A percentile compares a stretch with the other conserved stretches of the same genome.
phyloP scores from a whole-genome alignment of 2,797 vertebrate species.

The Sebastes melanostomus region DNA sequence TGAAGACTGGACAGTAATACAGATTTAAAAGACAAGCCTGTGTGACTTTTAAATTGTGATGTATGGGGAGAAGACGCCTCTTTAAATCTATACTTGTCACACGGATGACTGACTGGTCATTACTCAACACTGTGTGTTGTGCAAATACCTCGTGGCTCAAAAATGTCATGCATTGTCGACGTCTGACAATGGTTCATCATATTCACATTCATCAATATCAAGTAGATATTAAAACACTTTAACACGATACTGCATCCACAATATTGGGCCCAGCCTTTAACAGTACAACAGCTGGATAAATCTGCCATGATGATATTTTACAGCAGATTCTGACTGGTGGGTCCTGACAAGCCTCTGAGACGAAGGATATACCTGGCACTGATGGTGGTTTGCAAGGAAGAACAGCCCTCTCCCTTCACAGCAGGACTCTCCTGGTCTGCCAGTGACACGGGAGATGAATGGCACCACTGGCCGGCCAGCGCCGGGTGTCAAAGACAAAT shows the following conservation, averaged over 20 bases:
- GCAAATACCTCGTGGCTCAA: background rate
- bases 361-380: constrained; percentile 31
- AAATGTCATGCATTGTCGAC: background rate
- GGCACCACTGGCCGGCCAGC: constrained; percentile 51
- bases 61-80: constrained; percentile 10
- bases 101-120: background rate
- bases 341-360: constrained; percentile 27
- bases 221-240: background rate
- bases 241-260: background rate
- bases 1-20: background rate
- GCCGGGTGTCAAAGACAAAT: constrained; percentile 78
- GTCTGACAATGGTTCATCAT: background rate
- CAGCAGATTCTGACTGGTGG: constrained; percentile 1
- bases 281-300: background rate
- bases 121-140: background rate
- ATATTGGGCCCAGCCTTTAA: background rate
- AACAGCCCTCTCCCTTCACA: constrained; percentile 51
- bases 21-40: background rate
- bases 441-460: constrained; percentile 76
- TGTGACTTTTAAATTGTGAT: constrained; percentile 8
- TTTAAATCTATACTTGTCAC: constrained; percentile 20
- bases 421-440: constrained; percentile 50
- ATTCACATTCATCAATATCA: constrained; percentile 10
- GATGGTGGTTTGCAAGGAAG: constrained; percentile 31
- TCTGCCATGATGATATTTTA: background rate